Conservation (phyloP, 2,113 vertebrate species). For the Notothenia coriiceps region DNA sequence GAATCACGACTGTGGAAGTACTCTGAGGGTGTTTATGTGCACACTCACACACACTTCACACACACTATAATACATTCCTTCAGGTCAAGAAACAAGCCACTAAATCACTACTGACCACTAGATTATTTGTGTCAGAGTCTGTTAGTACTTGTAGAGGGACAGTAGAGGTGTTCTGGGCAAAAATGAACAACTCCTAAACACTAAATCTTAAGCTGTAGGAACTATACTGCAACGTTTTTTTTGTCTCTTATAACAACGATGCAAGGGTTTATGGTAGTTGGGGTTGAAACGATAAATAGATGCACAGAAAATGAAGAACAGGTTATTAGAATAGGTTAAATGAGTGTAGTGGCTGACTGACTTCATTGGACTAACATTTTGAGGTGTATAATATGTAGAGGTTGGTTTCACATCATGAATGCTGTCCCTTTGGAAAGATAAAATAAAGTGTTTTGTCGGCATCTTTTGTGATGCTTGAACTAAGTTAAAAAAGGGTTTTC, state of each 20-base stretch:
- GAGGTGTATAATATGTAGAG: background rate
- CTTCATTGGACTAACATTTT: background rate
- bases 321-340: background rate
- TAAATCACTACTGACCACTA: background rate
- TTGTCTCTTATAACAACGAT: too few species aligned
- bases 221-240: too few species aligned
- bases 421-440: background rate
- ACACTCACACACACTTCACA: constrained; percentile 11
- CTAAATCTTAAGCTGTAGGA: background rate
- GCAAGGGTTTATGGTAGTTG: background rate
- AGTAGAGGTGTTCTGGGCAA: background rate
- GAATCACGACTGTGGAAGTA: constrained; percentile 46
- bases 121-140: constrained; percentile 12
- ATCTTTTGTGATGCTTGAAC: background rate
- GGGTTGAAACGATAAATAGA: background rate
- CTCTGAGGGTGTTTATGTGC: constrained; percentile 28
- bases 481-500: background rate
- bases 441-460: background rate
- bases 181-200: background rate
- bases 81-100: constrained; percentile 30
- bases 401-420: background rate
- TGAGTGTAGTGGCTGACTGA: background rate
- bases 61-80: constrained; percentile 4
- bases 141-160: background rate
- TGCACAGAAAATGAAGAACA: background rate